phyloP scores from a whole-genome alignment of 2,797 vertebrate species.

The Prunella strophiata region DNA sequence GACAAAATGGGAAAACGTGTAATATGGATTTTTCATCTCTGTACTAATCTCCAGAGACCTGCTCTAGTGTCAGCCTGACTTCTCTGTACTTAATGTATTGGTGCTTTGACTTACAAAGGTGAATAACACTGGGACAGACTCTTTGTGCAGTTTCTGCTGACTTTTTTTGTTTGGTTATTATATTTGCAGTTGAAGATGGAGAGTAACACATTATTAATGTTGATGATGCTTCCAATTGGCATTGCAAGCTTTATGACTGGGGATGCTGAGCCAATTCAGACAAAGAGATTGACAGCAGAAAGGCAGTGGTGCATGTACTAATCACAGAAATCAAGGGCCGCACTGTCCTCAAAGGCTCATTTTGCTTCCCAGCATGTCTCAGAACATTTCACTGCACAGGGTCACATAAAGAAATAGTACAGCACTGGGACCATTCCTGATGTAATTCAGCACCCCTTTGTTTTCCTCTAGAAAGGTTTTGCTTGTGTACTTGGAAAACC shows the following conservation, averaged over 20 bases:
- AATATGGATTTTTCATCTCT: background rate
- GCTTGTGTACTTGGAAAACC: background rate
- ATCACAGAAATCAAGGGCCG: background rate
- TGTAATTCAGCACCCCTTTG: background rate
- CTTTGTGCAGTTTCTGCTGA: background rate
- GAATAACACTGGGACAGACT: background rate
- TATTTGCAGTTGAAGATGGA: background rate
- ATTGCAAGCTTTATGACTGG: background rate
- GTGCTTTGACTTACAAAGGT: background rate
- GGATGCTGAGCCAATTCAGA: background rate
- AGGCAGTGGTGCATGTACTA: background rate
- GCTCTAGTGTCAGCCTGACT: background rate
- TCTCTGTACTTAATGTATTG: background rate
- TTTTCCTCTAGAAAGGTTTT: background rate
- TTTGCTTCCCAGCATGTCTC: background rate
- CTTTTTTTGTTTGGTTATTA: background rate
- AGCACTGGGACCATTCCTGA: background rate
- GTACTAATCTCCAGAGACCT: background rate
- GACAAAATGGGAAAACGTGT: background rate
- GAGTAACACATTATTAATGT: background rate
- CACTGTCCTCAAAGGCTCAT: background rate
- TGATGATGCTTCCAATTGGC: background rate
- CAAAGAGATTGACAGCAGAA: background rate
- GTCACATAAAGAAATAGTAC: background rate
- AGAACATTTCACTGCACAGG: background rate